Evolutionary conservation across 2,113 vertebrate genomes (phyloP).

Genomic region (Dromas ardeola): DNA sequence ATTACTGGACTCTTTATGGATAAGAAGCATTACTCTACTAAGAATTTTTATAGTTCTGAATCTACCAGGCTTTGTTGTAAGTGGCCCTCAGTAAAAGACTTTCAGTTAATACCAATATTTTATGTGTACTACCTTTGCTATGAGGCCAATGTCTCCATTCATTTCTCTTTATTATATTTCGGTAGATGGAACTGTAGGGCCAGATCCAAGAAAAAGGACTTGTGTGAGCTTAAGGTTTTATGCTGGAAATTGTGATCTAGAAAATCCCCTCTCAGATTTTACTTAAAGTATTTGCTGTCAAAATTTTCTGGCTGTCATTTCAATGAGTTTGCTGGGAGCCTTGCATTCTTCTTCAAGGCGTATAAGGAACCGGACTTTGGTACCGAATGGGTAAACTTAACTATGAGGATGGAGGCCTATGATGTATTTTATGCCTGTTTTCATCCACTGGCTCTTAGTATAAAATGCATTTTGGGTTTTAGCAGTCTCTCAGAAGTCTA

Average conservation of each 20-base stretch:
- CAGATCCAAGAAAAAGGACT: background rate
- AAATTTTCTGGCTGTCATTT: background rate
- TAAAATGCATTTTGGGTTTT: background rate
- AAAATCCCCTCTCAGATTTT: background rate
- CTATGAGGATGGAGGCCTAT: background rate
- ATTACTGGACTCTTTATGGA: background rate
- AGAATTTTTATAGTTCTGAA: constrained; percentile 20
- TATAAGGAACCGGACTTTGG: background rate
- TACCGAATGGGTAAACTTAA: background rate
- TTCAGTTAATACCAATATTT: background rate
- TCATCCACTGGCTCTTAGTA: background rate
- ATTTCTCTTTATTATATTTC: background rate
- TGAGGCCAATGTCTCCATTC: background rate
- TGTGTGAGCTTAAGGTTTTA: background rate
- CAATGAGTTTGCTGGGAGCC: background rate
- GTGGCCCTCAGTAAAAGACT: background rate
- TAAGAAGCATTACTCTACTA: constrained; percentile 21
- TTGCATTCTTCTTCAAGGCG: background rate
- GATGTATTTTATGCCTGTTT: background rate
- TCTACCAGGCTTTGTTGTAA: background rate
- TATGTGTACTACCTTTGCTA: background rate
- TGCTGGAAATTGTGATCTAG: background rate
- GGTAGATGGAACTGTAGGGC: background rate
- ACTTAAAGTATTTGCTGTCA: background rate
- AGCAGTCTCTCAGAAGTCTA: background rate